Base-by-base conservation (phyloP, 2,797 vertebrate genomes). In the Decapterus maruadsi region DNA sequence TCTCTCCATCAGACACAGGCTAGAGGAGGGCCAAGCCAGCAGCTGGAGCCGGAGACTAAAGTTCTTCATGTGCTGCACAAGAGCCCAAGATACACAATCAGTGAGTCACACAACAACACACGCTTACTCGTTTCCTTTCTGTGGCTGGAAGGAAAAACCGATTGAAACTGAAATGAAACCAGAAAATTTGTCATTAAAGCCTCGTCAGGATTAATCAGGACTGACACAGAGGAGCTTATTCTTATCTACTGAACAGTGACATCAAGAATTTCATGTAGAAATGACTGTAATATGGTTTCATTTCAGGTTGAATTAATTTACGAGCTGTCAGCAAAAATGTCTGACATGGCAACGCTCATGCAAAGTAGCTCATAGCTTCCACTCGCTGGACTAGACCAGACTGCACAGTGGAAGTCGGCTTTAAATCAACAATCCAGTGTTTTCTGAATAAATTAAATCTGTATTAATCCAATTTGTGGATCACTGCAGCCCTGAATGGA, bases 11-110 rank as follows among this genome's bases (percentile, higher is more conserved):
- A 99, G 98, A 85, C 98, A 99, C 92, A 95, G 98, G 58, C 89
- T 99, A 76, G 98, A 99, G 81, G 98, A 99, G 80, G 98, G 98
- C 16, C 98, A 99, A 85, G 97, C 98, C 91, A 99, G 97, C 94
- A 99, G 97, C 93, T 99, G 98, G 98, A 98, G 97, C 3, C 96
- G 98, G 68, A 95, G 98, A 63, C 96, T 99, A 29, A 98, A 99
- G 61, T 97, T 99, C 83, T 99, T 99, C 78, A 98, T 99, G 77
- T 99, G 98, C 92, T 99, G 98, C 93, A 98, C 98, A 0, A 93
- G 98, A 89, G 97, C 98, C 5, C 97, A 99, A 89, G 98, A 99
- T 88, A 98, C 98, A 0, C 98, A 99, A 93, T 99, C 98, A 63
- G 98, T 99, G 90, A 95, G 98, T 95, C 54, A 60, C 54, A 60